Base-by-base conservation (phyloP, 2,797 vertebrate species). In the Valencia hispanica region DNA sequence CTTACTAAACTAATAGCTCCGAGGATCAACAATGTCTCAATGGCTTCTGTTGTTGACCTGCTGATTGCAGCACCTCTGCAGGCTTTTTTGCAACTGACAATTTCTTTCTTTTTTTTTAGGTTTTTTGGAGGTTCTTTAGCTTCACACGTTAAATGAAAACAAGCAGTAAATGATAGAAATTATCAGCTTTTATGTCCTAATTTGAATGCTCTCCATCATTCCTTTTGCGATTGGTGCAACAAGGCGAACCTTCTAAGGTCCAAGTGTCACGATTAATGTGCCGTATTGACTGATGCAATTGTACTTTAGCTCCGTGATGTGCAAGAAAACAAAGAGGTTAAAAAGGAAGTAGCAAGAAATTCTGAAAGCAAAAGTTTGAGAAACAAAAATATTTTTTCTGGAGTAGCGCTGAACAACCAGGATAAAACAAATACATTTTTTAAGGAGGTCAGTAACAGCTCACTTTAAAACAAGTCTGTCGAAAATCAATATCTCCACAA, bases 1-100 rank as follows among this genome's bases (percentile, higher is more conserved):
- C 81, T 88, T 87, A 75, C 79, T 90, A 88, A 91, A 92, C 85
- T 61, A 91, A 91, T 79, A 88, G 88, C 87, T 92, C 77, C 79
- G 17, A 92, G 89, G 82, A 85, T 92, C 87, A 92, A 93, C 89
- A 90, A 69, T 82, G 76, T 73, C 70, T 86, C 79, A 83, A 43
- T 39, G 73, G 72, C 22, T 72, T 47, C 51, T 87, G 84, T 87
- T 83, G 86, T 82, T 85, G 77, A 80, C 81, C 70, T 86, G 77
- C 87, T 89, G 84, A 87, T 86, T 83, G 72, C 82, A 85, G 82
- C 72, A 69, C 32, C 36, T 78, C 87, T 84, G 51, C 70, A 6
- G 80, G 80, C 78, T 69, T 18, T 72, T 77, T 53, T 73, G 70
- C 48, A 68, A 32, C 41, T 59, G 61, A 68, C 55, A 34, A 55